A percentile compares a stretch with the other conserved stretches of the same genome.
phyloP scores from a whole-genome alignment of 2,113 vertebrate species.

The Anthoscopus minutus region DNA sequence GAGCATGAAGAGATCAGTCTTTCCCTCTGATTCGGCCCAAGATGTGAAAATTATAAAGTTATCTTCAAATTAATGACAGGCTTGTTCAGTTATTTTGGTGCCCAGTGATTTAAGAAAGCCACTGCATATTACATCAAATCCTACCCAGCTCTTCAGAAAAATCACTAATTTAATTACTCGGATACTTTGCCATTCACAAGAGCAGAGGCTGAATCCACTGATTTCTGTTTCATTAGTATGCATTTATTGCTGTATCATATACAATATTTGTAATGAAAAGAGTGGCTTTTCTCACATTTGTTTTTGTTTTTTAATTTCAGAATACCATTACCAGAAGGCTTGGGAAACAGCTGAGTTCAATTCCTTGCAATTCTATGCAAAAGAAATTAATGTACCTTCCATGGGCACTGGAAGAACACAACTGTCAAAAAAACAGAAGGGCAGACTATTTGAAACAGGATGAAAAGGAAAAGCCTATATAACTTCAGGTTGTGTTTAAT shows the following conservation, averaged over 20 bases:
- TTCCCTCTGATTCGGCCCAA: background rate
- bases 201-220: background rate
- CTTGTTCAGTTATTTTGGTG: background rate
- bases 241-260: background rate
- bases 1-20: background rate
- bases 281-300: background rate
- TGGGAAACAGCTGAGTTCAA: background rate
- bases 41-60: background rate
- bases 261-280: background rate
- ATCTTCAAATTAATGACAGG: background rate
- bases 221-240: background rate
- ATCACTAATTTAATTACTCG: background rate
- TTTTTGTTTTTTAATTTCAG: background rate
- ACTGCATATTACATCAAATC: background rate
- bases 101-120: background rate
- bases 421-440: background rate
- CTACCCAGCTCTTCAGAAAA: background rate
- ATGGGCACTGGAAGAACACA: background rate
- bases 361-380: background rate
- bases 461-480: background rate
- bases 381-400: background rate
- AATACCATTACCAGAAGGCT: background rate
- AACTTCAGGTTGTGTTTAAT: background rate
- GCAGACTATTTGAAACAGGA: background rate
- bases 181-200: background rate